Base-by-base conservation (phyloP, 2,113 vertebrate genomes). In the Tragelaphus strepsiceros region DNA sequence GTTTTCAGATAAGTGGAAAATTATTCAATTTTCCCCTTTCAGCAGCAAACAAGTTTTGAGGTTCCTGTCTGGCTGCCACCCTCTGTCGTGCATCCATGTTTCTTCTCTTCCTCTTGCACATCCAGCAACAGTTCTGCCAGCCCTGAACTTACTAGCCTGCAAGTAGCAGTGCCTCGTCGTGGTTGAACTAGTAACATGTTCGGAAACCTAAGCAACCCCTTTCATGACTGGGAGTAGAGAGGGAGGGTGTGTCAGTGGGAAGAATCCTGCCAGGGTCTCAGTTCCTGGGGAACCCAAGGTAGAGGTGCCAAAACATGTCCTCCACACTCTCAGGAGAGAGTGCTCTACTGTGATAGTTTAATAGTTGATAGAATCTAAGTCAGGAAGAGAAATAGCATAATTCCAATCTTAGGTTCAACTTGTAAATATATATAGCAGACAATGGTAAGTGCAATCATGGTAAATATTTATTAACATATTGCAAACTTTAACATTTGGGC, bases 111-210 rank as follows among this genome's bases (percentile, higher is more conserved):
- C 77, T 92, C 32, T 49, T 28, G 49, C n/a, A 7, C 2, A 71
- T 84, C 98, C 96, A 39, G 90, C 86, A 32, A 6, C 56, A 88
- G 43, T 58, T 89, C 93, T n/a, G 84, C 83, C 89, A 87, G 74
- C 85, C 81, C 88, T 7, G 30, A 43, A 21, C 78, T 24, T 26
- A 46, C 83, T 32, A 64, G 94, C 54, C 84, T 35, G 71, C 67
- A 54, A 71, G 53, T 39, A 95, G 95, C 92, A 85, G 88, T 81
- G 92, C 77, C 88, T 96, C 53, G 6, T 88, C 62, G 94, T 96
- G 96, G 86, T 30, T 93, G 86, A 97, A 97, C 80, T 97, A 97
- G 96, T 81, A 83, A 56, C 81, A 74, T 26, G n/a, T 92, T 87
- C 85, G 83, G 97, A 78, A 97, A 89, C 91, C 86, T 61, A 81